Conservation (phyloP, 2,888 invertebrate species). For the Bibio marci region DNA sequence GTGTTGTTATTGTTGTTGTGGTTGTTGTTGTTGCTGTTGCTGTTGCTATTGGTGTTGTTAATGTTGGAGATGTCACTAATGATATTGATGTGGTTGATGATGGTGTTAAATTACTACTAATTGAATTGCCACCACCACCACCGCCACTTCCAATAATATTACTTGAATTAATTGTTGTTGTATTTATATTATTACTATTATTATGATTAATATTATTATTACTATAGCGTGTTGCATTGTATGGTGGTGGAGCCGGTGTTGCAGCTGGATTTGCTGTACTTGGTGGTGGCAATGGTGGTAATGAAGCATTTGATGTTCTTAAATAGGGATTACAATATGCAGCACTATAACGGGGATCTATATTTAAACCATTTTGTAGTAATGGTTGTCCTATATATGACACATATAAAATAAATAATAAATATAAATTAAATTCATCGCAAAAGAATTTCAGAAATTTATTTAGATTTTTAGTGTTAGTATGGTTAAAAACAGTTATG, state of each 20-base stretch:
- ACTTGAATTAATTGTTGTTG: constrained; percentile 15
- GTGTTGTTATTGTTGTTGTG: constrained; percentile 34
- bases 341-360: constrained; percentile 73
- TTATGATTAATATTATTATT: not conserved
- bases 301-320: constrained; percentile 41
- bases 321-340: constrained; percentile 82
- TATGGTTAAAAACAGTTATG: no score
- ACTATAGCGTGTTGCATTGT: constrained; percentile 30
- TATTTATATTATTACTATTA: constrained; percentile 15
- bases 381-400: constrained; percentile 21
- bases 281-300: constrained; percentile 36
- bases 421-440: not conserved
- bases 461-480: no score
- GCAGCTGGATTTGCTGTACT: constrained; percentile 59
- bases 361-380: constrained; percentile 27
- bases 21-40: constrained; percentile 56
- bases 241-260: constrained; percentile 66
- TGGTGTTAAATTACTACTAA: constrained; percentile 5
- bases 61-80: constrained; percentile 28
- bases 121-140: constrained; percentile 7
- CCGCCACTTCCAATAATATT: constrained; percentile 3
- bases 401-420: not conserved
- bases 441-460: not conserved
- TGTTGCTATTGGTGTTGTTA: constrained; percentile 41
- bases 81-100: constrained; percentile 60